Conservation (phyloP, 2,113 vertebrate species). For the Anolis sagrei region DNA sequence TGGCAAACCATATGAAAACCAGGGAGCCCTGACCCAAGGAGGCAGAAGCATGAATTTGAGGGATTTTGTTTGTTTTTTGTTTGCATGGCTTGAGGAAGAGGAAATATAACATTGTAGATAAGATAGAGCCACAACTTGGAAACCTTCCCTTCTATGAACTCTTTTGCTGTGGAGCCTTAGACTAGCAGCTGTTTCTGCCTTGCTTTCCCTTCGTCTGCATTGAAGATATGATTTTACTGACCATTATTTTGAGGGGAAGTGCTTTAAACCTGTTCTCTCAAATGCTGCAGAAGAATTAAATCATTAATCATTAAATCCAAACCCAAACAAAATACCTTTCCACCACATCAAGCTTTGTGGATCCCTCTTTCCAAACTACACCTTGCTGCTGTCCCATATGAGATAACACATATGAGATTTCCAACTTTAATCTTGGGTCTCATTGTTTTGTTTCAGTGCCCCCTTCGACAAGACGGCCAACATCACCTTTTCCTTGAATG, state of each 20-base stretch:
- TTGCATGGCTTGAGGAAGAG: not conserved
- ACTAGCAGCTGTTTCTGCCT: not conserved
- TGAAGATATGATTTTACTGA: not conserved
- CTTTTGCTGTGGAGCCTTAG: not conserved
- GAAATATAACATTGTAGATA: not conserved
- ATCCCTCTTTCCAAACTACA: not conserved
- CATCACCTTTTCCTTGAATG: slow-evolving; percentile 77
- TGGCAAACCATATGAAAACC: not conserved
- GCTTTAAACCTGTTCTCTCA: not conserved
- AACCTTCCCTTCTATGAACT: not conserved
- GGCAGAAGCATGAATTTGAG: not conserved
- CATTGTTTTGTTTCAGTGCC: slow-evolving; percentile 52
- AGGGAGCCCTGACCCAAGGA: not conserved
- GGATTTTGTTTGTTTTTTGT: no score
- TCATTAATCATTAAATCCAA: not conserved
- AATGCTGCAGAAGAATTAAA: not conserved
- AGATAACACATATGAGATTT: not conserved
- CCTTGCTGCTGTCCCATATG: not conserved
- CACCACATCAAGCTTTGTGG: not conserved
- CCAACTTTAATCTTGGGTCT: not conserved
- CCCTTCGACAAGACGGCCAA: slow-evolving; percentile 77
- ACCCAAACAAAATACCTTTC: not conserved
- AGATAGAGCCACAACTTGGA: not conserved
- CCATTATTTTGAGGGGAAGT: not conserved
- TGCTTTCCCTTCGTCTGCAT: not conserved